Percentiles rank a stretch among this genome's conserved stretches.
These are phyloP conservation scores for Macquaria ambigua DNA, from an alignment of 2,113 vertebrate species.

Conservation along the genomic window DNA sequence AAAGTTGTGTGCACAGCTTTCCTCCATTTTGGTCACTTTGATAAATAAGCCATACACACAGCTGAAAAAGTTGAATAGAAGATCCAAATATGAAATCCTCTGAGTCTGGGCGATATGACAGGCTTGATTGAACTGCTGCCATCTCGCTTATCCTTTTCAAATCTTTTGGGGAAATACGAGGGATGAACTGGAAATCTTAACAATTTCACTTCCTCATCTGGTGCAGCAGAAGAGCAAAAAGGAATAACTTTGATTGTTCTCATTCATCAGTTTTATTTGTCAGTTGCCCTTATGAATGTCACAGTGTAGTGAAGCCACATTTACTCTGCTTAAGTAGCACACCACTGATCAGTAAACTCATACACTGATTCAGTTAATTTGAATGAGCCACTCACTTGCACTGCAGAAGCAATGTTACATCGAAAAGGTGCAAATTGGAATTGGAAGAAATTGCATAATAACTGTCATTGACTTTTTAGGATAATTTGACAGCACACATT, in stretches of 20 bases:
- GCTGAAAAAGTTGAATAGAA: slow-evolving; percentile 34
- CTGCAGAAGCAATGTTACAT: background rate
- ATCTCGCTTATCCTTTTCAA: slow-evolving; percentile 54
- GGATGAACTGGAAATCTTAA: slow-evolving; percentile 38
- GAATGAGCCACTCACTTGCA: background rate
- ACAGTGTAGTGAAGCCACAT: background rate
- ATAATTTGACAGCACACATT: background rate
- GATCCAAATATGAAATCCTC: slow-evolving; percentile 52
- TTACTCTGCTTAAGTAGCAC: background rate
- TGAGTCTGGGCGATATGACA: slow-evolving; percentile 32
- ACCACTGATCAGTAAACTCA: background rate
- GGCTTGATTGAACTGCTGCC: slow-evolving; percentile 52
- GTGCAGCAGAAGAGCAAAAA: background rate
- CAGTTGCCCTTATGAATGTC: background rate
- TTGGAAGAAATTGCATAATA: background rate
- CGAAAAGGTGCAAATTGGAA: background rate
- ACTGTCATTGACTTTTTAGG: background rate
- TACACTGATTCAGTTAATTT: background rate
- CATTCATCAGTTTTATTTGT: background rate
- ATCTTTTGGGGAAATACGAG: slow-evolving; percentile 61
- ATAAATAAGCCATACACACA: slow-evolving; percentile 43
- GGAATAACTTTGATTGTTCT: background rate
- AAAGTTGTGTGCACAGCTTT: slow-evolving; percentile 60
- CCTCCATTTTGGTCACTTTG: slow-evolving; percentile 45
- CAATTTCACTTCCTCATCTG: slow-evolving; percentile 28